These are phyloP conservation scores for Microtus richardsoni DNA, from an alignment of 2,113 vertebrate genomes.

Conservation along the genomic window DNA sequence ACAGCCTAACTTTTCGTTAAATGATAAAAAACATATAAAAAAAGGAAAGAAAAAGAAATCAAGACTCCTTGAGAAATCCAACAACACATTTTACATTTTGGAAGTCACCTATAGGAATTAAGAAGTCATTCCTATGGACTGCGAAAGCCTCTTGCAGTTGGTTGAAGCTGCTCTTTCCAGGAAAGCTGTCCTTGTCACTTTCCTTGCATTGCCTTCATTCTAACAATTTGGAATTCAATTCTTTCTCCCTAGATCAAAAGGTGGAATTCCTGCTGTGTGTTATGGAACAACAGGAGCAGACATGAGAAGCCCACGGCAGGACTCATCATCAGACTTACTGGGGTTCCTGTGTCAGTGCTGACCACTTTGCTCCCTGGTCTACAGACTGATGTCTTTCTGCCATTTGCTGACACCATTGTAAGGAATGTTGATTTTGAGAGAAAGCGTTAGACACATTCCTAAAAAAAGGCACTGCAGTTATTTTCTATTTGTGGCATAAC, in stretches of 20 bases:
- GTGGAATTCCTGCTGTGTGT: neutral
- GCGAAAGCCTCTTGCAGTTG: neutral
- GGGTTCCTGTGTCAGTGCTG: fast-evolving
- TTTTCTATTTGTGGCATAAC: neutral
- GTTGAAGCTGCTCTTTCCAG: neutral
- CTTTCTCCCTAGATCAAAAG: neutral
- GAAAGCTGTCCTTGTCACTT: neutral
- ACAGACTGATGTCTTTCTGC: neutral
- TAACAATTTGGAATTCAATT: neutral
- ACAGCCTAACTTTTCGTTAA: slow-evolving; percentile 36
- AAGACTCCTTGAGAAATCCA: neutral
- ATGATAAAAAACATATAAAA: neutral
- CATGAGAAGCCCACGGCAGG: too few species aligned
- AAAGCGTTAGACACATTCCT: neutral
- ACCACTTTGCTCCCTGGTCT: neutral
- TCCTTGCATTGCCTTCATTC: neutral
- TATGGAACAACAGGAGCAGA: neutral
- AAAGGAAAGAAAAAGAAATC: neutral
- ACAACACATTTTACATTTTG: neutral
- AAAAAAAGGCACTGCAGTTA: neutral
- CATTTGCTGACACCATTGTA: neutral
- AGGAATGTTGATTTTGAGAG: neutral
- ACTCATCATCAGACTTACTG: neutral
- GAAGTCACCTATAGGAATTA: neutral
- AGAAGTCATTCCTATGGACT: neutral